These are phyloP conservation scores for Amphipoea oculea DNA, from an alignment of 2,888 invertebrate genomes.

Conservation along the genomic window DNA sequence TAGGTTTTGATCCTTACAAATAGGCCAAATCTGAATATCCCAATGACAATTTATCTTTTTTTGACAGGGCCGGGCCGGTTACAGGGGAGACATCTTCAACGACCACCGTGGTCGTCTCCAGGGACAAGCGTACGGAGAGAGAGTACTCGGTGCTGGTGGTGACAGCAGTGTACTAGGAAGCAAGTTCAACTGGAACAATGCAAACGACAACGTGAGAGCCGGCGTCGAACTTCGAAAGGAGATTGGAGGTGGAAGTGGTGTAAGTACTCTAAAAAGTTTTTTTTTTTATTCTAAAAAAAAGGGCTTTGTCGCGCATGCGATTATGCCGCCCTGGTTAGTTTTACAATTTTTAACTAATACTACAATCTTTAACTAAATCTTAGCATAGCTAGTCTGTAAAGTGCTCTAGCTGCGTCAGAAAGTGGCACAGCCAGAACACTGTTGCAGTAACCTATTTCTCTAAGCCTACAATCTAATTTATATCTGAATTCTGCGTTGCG, in stretches of 20 bases:
- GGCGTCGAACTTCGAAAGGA: constrained; percentile 77
- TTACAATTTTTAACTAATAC: too few relatives aligned
- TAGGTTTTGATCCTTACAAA: not conserved
- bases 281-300: too few relatives aligned
- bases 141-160: constrained; percentile 76
- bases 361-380: too few relatives aligned
- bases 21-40: not conserved
- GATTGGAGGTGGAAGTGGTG: constrained; percentile 77
- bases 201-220: constrained; percentile 73
- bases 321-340: too few relatives aligned
- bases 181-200: constrained; percentile 76
- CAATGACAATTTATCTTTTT: not conserved
- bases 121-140: constrained; percentile 77
- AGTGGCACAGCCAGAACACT: too few relatives aligned
- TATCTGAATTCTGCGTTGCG: too few relatives aligned
- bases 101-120: constrained; percentile 78
- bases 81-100: constrained; percentile 80
- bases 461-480: too few relatives aligned
- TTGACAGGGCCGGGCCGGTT: constrained; percentile 79
- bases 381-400: too few relatives aligned
- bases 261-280: constrained; percentile 64
- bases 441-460: too few relatives aligned
- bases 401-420: too few relatives aligned
- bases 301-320: too few relatives aligned
- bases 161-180: constrained; percentile 79